Evolutionary conservation across 2,797 vertebrate genomes (phyloP).

Genomic region (Bovichtus diacanthus): DNA sequence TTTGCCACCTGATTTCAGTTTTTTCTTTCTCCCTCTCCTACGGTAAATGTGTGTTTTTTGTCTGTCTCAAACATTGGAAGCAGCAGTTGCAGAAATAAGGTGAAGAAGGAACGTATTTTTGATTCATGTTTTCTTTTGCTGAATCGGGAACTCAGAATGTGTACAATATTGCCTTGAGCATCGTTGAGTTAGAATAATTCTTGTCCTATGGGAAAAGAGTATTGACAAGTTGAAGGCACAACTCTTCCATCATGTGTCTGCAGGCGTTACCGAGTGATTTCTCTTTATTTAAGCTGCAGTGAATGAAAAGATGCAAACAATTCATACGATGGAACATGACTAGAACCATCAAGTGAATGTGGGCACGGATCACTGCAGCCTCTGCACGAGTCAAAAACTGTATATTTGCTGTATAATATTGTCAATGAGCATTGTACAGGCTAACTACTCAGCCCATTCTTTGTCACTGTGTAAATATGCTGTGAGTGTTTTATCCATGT

Average conservation of each 20-base stretch:
- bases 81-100: background rate
- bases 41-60: background rate
- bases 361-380: constrained; percentile 11
- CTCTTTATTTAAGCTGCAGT: background rate
- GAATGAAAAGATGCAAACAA: constrained; percentile 4
- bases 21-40: background rate
- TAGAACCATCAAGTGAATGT: background rate
- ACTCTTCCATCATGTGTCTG: background rate
- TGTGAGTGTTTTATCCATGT: constrained; percentile 19
- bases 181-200: background rate
- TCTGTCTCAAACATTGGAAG: background rate
- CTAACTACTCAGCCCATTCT: constrained; percentile 5
- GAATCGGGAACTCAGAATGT: background rate
- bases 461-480: constrained; percentile 24
- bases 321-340: background rate
- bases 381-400: constrained; percentile 11
- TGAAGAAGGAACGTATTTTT: background rate
- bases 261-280: background rate
- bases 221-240: background rate
- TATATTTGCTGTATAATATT: constrained; percentile 42
- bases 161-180: background rate
- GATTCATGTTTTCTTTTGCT: background rate
- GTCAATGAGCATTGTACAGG: constrained; percentile 51
- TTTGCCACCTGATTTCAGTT: background rate
- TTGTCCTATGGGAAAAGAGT: background rate